phyloP scores from a whole-genome alignment of 2,797 vertebrate species.

The Jordanella pulchra region DNA sequence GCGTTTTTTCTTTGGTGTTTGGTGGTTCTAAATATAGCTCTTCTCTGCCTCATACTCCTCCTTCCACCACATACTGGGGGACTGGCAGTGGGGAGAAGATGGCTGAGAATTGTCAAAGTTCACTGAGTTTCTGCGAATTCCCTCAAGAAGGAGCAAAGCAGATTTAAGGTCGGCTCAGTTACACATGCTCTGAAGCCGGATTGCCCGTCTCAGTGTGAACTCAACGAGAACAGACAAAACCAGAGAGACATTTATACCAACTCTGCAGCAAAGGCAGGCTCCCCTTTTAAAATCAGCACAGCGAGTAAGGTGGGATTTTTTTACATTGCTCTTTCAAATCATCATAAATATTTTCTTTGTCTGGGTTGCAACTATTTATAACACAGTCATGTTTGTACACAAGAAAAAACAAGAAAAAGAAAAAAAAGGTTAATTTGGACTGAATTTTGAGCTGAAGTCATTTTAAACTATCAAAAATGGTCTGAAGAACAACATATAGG shows the following conservation, averaged over 20 bases:
- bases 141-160: conserved; percentile 59
- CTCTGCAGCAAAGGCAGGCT: conserved; percentile 16
- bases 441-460: background rate
- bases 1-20: conserved; percentile 48
- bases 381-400: background rate
- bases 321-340: too few relatives aligned
- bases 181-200: conserved; percentile 43
- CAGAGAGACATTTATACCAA: conserved; percentile 4
- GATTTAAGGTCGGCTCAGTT: conserved; percentile 55
- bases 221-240: conserved; percentile 24
- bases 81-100: conserved; percentile 40
- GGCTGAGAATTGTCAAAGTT: conserved; percentile 69
- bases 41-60: conserved; percentile 24
- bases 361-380: background rate
- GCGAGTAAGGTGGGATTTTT: background rate
- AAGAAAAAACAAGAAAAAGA: background rate
- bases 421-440: background rate
- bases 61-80: conserved; percentile 49
- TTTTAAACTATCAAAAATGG: background rate
- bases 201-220: conserved; percentile 55
- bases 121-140: conserved; percentile 70
- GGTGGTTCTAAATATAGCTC: conserved; percentile 74
- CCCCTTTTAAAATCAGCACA: background rate
- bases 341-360: background rate
- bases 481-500: background rate